These are phyloP conservation scores for Scaptomyza flava DNA, from an alignment of 2,888 invertebrate genomes.

Conservation along the genomic window DNA sequence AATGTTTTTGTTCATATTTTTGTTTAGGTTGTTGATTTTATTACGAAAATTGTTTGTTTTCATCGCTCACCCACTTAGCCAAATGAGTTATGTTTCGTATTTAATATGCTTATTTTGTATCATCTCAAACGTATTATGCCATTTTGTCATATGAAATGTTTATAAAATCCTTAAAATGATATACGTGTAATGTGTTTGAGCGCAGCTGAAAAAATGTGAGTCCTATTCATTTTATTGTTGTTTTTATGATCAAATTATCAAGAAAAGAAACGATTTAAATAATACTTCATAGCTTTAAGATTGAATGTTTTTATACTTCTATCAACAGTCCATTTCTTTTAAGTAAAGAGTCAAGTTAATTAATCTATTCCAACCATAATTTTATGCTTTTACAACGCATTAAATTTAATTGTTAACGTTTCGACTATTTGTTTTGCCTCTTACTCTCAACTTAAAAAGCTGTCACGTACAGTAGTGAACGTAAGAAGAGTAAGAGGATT, in stretches of 20 bases:
- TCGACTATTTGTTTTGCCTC: slow-evolving; percentile 24
- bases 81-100: slow-evolving; percentile 48
- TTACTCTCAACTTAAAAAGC: slow-evolving; percentile 21
- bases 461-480: slow-evolving; percentile 36
- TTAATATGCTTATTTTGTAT: slow-evolving; percentile 27
- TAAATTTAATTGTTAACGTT: slow-evolving; percentile 41
- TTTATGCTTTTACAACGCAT: slow-evolving; percentile 9
- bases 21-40: slow-evolving; percentile 62
- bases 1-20: slow-evolving; percentile 62
- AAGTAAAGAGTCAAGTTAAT: too few relatives aligned
- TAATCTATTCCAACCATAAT: not conserved
- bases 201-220: not conserved
- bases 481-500: not conserved
- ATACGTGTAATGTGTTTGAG: not conserved
- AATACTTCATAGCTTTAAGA: not conserved
- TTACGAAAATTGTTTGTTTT: slow-evolving; percentile 45
- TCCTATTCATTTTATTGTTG: not conserved
- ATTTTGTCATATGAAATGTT: slow-evolving; percentile 1
- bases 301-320: too few relatives aligned
- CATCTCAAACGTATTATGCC: not conserved
- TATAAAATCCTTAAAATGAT: slow-evolving; percentile 1
- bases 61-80: slow-evolving; percentile 50
- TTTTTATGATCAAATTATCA: not conserved
- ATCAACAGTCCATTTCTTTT: not conserved
- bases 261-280: not conserved